These are phyloP conservation scores for Drosophila biarmipes DNA, from an alignment of 1,140 invertebrate species.

Conservation along the genomic window DNA sequence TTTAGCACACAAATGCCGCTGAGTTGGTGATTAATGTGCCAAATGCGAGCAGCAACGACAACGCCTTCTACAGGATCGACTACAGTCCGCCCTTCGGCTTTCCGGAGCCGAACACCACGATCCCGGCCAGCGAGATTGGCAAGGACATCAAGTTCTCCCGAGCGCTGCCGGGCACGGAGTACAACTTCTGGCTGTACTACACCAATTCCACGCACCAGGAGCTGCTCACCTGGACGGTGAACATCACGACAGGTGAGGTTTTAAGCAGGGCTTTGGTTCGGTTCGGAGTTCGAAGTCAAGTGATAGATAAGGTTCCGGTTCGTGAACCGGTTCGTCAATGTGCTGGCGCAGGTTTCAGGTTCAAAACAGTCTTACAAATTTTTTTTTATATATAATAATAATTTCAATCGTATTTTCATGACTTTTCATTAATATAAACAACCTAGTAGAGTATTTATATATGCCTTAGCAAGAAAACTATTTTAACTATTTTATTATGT, in stretches of 20 bases:
- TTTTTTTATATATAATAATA: too few species aligned
- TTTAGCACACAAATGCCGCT: conserved; percentile 86
- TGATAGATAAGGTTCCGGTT: too few species aligned
- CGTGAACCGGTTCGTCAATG: too few species aligned
- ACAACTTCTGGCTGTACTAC: conserved; percentile 95
- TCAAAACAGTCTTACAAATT: too few species aligned
- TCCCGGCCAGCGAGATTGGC: conserved; percentile 91
- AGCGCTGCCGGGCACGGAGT: conserved; percentile 94
- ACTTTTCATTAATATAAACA: too few species aligned
- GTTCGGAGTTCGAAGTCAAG: too few species aligned
- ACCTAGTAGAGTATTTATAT: too few species aligned
- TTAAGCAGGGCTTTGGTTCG: neutral
- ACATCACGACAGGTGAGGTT: conserved; percentile 92
- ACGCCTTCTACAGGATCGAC: conserved; percentile 92
- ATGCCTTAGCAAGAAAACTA: too few species aligned
- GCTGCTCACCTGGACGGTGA: conserved; percentile 94
- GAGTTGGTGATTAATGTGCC: conserved; percentile 95
- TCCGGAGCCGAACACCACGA: conserved; percentile 94
- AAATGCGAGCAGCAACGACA: conserved; percentile 90
- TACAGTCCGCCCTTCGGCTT: conserved; percentile 92
- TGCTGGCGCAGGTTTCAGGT: too few species aligned
- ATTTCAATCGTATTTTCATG: too few species aligned
- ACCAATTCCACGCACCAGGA: conserved; percentile 93
- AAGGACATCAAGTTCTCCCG: conserved; percentile 93
- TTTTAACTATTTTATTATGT: too few species aligned